Evolutionary conservation across 2,113 vertebrate species (phyloP), one percentile per base, ranked within the genome.

Genomic region (Oncorhynchus clarkii): DNA sequence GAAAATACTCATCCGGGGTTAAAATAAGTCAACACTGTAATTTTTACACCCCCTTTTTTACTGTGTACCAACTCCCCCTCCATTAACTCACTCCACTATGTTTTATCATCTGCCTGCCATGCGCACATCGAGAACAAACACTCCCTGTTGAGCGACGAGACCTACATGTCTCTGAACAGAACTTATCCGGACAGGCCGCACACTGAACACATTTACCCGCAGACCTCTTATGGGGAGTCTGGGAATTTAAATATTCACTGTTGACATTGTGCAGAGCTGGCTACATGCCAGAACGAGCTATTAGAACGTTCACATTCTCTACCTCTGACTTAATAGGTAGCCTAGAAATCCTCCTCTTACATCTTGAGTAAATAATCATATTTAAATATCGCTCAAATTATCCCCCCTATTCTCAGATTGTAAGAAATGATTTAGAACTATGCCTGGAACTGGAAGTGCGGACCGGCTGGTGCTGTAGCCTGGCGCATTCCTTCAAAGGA

Each of bases 171-270:
- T 68, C 65, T 18, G 29, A 68, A 34, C 29, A 34, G 29, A 68
- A 20, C 3, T 62, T 62, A 90, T 95, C 93, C 93, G 93, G 94
- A 95, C 95, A 94, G 94, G 93, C 51, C 94, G 94, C 93, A 95
- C 94, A 95, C 94, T 96, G 95, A 94, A 95, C 95, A 94, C 96
- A 95, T 96, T 97, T 96, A 97, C 94, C 95, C 95, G 95, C 94
- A 94, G 93, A 93, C 93, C 94, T 94, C 95, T 96, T 96, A 96
- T 95, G 97, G 95, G 95, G 91, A 95, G 94, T 97, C 94, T 96
- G 96, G 96, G 96, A 96, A 96, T 98, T 98, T 95, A 96, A 96
- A 97, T 97, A 96, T 96, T 97, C 95, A 95, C 93, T 96, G 95
- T 95, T 96, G 96, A 98, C 95, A 95, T 95, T 96, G 94, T 94